Evolutionary conservation across 2,797 vertebrate genomes (phyloP).

Genomic region (Dendrocincla fuliginosa): DNA sequence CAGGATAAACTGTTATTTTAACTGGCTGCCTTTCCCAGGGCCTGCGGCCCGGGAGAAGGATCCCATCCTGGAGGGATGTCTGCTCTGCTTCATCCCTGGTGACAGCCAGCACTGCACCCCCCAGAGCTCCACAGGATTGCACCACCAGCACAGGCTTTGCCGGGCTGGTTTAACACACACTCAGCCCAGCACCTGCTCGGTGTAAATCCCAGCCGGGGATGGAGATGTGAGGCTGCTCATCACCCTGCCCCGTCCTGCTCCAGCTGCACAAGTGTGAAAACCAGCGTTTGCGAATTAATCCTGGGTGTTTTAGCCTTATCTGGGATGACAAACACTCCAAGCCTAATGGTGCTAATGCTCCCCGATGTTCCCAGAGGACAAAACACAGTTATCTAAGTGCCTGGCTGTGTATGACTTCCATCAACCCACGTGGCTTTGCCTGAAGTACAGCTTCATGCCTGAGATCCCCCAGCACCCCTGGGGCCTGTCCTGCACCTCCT

Average conservation of each 20-base stretch:
- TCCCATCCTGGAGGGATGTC: not conserved
- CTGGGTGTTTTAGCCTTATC: rapidly evolving
- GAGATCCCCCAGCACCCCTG: rapidly evolving
- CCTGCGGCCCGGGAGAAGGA: not conserved
- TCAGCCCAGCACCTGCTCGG: not conserved
- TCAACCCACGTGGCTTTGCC: rapidly evolving
- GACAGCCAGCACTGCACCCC: not conserved
- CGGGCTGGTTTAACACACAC: rapidly evolving
- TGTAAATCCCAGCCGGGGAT: not conserved
- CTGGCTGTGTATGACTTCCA: not conserved
- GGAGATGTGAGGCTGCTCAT: rapidly evolving
- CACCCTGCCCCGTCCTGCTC: rapidly evolving
- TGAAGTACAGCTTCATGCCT: rapidly evolving
- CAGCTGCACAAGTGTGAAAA: not conserved
- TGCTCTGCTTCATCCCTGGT: not conserved
- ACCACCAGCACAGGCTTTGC: rapidly evolving
- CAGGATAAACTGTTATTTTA: constrained; percentile 64
- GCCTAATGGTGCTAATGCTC: not conserved
- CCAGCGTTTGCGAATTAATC: rapidly evolving
- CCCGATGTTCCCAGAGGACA: not conserved
- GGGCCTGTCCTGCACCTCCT: rapidly evolving
- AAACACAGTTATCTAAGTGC: rapidly evolving
- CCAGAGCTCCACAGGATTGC: rapidly evolving
- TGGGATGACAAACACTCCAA: not conserved
- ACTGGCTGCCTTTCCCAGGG: constrained; percentile 10